Evolutionary conservation across 2,888 invertebrate species (phyloP).

Genomic region (Apomyelois bistriatella): DNA sequence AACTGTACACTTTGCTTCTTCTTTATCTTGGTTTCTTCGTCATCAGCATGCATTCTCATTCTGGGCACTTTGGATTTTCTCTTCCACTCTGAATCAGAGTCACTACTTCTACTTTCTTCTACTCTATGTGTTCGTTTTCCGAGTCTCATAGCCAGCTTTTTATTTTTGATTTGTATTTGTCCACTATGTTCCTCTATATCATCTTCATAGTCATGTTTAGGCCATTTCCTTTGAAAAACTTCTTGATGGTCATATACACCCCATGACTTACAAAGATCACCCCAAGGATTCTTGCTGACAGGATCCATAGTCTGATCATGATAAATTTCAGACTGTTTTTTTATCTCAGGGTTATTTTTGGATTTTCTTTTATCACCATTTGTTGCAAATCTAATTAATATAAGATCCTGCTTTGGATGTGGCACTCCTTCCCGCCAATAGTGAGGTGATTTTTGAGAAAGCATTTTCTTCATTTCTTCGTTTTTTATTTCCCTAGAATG

Average conservation of each 20-base stretch:
- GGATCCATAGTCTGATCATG: constrained; percentile 46
- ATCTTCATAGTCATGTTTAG: constrained; percentile 43
- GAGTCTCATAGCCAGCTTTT: constrained; percentile 59
- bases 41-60: constrained; percentile 95
- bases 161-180: constrained; percentile 54
- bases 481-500: constrained; percentile 75
- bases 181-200: constrained; percentile 33
- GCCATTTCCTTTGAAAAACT: constrained; percentile 59
- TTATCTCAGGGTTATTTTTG: constrained; percentile 58
- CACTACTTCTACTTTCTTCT: constrained; percentile 60
- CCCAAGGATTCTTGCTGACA: constrained; percentile 85
- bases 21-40: constrained; percentile 84
- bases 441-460: constrained; percentile 80
- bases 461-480: constrained; percentile 56
- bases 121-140: constrained; percentile 50
- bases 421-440: constrained; percentile 87
- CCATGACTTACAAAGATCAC: constrained; percentile 85
- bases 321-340: constrained; percentile 35
- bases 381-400: constrained; percentile 88
- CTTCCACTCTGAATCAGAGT: constrained; percentile 80
- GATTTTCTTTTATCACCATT: constrained; percentile 85
- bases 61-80: constrained; percentile 83
- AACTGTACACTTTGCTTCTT: constrained; percentile 39
- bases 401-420: constrained; percentile 82
- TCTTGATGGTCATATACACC: constrained; percentile 82